Percentiles rank a stretch among this genome's conserved stretches.
phyloP scores from a whole-genome alignment of 1,140 invertebrate genomes.

The Drosophila varians region DNA sequence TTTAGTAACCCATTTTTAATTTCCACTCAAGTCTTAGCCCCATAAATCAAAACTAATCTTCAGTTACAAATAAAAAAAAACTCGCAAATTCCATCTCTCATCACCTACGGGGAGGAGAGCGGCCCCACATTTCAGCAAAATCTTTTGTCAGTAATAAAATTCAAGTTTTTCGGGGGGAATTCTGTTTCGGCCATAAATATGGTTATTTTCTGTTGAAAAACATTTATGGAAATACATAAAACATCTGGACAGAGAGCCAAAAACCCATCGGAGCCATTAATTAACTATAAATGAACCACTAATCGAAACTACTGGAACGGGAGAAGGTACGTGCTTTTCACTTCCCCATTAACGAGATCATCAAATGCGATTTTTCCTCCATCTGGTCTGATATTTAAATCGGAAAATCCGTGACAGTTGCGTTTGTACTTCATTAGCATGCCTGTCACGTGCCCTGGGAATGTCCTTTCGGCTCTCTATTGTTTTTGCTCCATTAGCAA shows the following conservation, averaged over 20 bases:
- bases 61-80: not conserved
- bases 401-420: not conserved
- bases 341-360: conserved; percentile 59
- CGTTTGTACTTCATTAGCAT: conserved; percentile 40
- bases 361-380: conserved; percentile 46
- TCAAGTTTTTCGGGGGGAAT: not conserved
- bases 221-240: conserved; percentile 55
- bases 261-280: conserved; percentile 45
- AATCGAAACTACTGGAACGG: conserved; percentile 7
- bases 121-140: not conserved
- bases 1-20: not conserved
- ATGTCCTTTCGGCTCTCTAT: conserved; percentile 14
- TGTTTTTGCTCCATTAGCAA: not conserved
- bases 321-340: conserved; percentile 40
- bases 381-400: conserved; percentile 40
- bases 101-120: not conserved
- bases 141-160: conserved; percentile 5
- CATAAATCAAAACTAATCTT: not conserved
- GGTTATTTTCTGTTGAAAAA: conserved; percentile 16
- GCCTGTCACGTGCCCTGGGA: conserved; percentile 39
- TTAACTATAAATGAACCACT: conserved; percentile 49
- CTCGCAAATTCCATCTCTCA: not conserved
- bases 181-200: conserved; percentile 9
- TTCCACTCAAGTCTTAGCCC: not conserved
- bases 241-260: conserved; percentile 33